Evolutionary conservation across 2,113 vertebrate species (phyloP).

Genomic region (Sisor rabdophorus): DNA sequence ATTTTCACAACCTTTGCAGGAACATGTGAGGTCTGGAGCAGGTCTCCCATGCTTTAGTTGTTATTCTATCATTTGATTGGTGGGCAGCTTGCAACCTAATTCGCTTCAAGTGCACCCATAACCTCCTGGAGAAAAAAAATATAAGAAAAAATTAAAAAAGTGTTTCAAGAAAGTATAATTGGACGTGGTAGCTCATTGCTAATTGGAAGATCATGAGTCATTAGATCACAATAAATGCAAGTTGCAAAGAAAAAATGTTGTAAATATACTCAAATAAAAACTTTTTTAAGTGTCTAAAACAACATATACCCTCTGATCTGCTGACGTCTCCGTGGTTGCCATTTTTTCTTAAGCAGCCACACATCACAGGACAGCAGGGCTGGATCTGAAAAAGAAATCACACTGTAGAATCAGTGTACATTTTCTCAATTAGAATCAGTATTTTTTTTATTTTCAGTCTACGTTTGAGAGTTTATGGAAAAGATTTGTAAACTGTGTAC

Average conservation of each 20-base stretch:
- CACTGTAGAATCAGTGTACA: no score
- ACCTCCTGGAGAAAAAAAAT: neutral
- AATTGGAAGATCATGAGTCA: no score
- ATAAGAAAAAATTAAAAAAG: no score
- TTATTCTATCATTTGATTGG: neutral
- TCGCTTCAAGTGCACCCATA: constrained; percentile 34
- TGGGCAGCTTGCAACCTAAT: constrained; percentile 22
- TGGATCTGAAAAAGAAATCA: constrained; percentile 31
- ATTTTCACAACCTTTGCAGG: constrained; percentile 34
- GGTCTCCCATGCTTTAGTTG: neutral
- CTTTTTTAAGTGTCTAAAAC: neutral
- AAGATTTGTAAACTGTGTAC: neutral
- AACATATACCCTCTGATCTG: neutral
- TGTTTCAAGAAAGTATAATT: no score
- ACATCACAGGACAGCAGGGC: constrained; percentile 36
- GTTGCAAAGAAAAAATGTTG: no score
- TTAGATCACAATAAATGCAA: no score
- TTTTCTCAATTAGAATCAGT: neutral
- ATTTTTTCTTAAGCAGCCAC: constrained; percentile 40
- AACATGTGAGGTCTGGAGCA: constrained; percentile 49
- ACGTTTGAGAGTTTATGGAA: neutral
- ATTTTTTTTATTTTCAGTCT: neutral
- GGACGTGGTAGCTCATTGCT: no score
- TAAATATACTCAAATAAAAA: no score
- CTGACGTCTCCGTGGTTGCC: constrained; percentile 5